Base-by-base conservation (phyloP, 1,140 invertebrate genomes). In the Gyrodactylus salaris region DNA sequence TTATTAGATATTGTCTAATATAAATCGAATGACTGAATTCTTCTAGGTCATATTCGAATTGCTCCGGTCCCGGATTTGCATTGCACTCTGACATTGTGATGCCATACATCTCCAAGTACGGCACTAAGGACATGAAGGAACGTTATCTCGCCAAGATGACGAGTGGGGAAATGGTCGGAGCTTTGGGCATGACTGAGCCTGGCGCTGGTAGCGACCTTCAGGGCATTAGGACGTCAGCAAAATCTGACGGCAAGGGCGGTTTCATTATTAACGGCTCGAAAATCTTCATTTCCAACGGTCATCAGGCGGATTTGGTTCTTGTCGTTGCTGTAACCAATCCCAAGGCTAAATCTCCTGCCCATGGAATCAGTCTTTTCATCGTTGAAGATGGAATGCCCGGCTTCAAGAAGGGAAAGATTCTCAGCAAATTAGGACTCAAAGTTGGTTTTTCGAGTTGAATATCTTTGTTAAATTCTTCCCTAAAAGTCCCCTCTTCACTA, bases 1-100 rank as follows among this genome's bases (percentile, higher is more conserved):
- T 22, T 19, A n/a, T 19, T 19, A 16, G 19, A 19, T 20, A 20
- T 20, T 70, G 22, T 16, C 16, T 70, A 19, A 20, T 19, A 22
- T 16, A 70, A 20, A 70, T 70, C n/a, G n/a, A n/a, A n/a, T n/a
- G n/a, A 26, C 20, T 23, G 24, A 69, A 68, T 21, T 74, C 26
- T 72, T 76, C 27, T 75, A 83, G 81, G 74, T 76, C 77, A 69
- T 83, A 83, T 77, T 77, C 76, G 1, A 80, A 81, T 75, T 81
- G 78, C 73, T 77, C 79, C 21, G 81, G 81, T 16, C 81, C 81
- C 26, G 81, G 81, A 0, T 82, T 82, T 76, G 74, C 76, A 20
- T 77, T 83, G 24, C 82, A 83, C 75, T 83, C 82, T 1, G 79
- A 83, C 74, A 83, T 83, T 75, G 78, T 83, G 0, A 82, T 83